These are phyloP conservation scores for Bhutanitis thaidina DNA, from an alignment of 2,888 invertebrate species.

Conservation along the genomic window DNA sequence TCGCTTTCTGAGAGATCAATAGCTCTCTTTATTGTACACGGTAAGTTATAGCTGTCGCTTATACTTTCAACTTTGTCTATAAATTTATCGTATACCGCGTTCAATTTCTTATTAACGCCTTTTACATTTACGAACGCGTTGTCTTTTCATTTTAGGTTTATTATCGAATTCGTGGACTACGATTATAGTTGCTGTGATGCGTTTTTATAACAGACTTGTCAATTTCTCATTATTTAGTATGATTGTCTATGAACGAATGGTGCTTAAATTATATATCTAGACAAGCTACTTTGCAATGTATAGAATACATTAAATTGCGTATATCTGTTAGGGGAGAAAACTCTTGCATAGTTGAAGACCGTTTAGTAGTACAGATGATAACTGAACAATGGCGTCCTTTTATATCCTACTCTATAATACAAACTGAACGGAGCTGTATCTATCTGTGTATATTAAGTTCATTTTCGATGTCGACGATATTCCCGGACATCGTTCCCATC, in stretches of 20 bases:
- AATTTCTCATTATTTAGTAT: too few relatives aligned
- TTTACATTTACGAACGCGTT: slow-evolving; percentile 47
- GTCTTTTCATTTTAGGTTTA: not conserved
- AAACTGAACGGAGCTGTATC: too few relatives aligned
- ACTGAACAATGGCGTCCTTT: too few relatives aligned
- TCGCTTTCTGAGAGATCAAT: slow-evolving; percentile 76
- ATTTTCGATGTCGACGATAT: slow-evolving; percentile 35
- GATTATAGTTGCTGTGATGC: slow-evolving; percentile 28
- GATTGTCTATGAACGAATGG: too few relatives aligned
- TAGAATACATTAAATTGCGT: too few relatives aligned
- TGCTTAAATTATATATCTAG: too few relatives aligned
- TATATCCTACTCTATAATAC: too few relatives aligned
- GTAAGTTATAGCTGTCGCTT: slow-evolving; percentile 68
- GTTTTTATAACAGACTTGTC: too few relatives aligned
- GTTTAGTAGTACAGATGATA: too few relatives aligned
- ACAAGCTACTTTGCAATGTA: too few relatives aligned
- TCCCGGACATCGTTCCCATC: slow-evolving; percentile 47
- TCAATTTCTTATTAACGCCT: slow-evolving; percentile 67
- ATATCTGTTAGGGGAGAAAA: too few relatives aligned
- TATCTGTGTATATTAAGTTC: not conserved
- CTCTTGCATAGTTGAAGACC: too few relatives aligned
- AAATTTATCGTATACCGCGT: slow-evolving; percentile 54
- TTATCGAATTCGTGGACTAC: slow-evolving; percentile 29
- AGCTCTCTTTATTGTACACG: slow-evolving; percentile 71
- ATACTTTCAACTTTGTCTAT: slow-evolving; percentile 58